These are phyloP conservation scores for Alsophila aescularia DNA, from an alignment of 2,888 invertebrate species.

Conservation along the genomic window DNA sequence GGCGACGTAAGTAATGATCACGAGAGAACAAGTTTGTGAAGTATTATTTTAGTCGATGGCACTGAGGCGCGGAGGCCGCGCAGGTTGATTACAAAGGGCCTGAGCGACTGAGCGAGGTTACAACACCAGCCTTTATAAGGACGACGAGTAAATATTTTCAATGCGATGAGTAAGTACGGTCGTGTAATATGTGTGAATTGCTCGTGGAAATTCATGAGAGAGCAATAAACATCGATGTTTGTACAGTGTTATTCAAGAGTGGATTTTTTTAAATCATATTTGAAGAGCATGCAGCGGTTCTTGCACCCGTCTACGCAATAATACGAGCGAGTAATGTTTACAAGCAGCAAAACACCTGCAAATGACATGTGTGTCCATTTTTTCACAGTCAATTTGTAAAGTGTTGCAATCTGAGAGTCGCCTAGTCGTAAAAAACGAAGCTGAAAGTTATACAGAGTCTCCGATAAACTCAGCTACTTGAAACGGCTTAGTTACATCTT, in stretches of 20 bases:
- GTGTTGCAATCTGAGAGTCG: not conserved
- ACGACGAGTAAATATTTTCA: constrained; percentile 42
- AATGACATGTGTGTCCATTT: not conserved
- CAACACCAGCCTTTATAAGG: constrained; percentile 51
- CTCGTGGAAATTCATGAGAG: constrained; percentile 19
- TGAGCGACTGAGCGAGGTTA: constrained; percentile 69
- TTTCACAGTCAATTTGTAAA: not conserved
- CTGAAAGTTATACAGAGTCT: constrained; percentile 2
- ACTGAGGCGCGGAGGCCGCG: constrained; percentile 66
- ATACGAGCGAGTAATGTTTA: not conserved
- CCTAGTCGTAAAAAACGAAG: not conserved
- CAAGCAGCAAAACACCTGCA: not conserved
- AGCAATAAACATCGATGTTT: constrained; percentile 17
- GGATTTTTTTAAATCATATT: not conserved
- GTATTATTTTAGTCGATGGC: constrained; percentile 66
- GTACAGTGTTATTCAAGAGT: constrained; percentile 5
- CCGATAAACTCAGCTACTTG: constrained; percentile 3
- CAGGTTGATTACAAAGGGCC: constrained; percentile 79
- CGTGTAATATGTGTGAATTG: constrained; percentile 23
- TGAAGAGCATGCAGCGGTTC: not conserved
- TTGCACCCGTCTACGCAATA: not conserved
- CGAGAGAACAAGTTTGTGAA: constrained; percentile 56
- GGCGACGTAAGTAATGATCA: constrained; percentile 39
- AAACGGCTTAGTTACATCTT: constrained; percentile 9
- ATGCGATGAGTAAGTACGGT: constrained; percentile 29